Evolutionary conservation across 2,888 invertebrate species (phyloP), one percentile per base, ranked within the genome.

Genomic region (Abrostola tripartita): DNA sequence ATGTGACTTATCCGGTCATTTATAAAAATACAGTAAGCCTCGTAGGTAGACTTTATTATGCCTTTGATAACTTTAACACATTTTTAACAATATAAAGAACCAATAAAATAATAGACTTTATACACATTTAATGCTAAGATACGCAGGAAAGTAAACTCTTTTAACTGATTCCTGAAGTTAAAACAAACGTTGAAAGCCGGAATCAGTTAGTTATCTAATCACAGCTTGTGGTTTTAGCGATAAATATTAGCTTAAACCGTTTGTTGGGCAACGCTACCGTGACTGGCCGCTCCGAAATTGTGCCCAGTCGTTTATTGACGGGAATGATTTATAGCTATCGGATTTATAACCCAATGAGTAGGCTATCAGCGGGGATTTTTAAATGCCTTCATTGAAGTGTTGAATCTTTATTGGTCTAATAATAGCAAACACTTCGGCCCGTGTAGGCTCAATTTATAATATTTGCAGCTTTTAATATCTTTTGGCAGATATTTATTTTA

Each of bases 211-310:
- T 38, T 65, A 58, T n/a, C n/a, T n/a, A n/a, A n/a, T 72, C 42
- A 10, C 50, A 73, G 74, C 36, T 58, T 55, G 47, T 35, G 56
- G 62, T 68, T 14, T 62, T 44, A 54, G 14, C 36, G 38, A 52
- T 53, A 60, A 78, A 79, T 67, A 59, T 79, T 68, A 66, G 56
- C 58, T 69, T 61, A 44, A 59, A 61, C 68, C 61, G 57, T 67
- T 65, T 37, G 41, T n/a, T 63, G 52, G 44, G 54, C 36, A 37
- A 37, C 7, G 56, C 37, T 41, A 38, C 40, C 14, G 42, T 24
- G 44, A 24, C n/a, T 53, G 58, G 9, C 50, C 49, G 42, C 10
- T 53, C 62, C 66, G 80, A 77, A 77, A 76, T 77, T 79, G 73
- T 68, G 68, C 61, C 55, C 68, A 67, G 41, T 63, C 58, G 56